Base-by-base conservation (phyloP, 2,888 invertebrate genomes). In the Mylabris sibirica region DNA sequence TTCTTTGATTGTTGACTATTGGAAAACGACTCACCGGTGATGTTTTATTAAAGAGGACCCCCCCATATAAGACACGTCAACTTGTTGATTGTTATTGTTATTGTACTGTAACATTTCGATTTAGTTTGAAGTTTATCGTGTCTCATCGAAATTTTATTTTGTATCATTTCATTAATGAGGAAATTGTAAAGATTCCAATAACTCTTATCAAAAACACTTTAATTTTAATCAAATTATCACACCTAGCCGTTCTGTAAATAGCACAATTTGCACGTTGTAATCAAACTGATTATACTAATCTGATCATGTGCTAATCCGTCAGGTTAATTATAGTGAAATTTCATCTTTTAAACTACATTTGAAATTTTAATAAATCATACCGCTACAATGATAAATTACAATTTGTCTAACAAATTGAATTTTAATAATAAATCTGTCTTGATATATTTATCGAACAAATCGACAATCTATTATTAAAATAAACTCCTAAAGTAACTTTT, bases 1-100 rank as follows among this genome's bases (percentile, higher is more conserved):
- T 41, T 41, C 41, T 41, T 41, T 41, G 34, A 34, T 34, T 34
- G 34, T 57, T 57, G 12, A 24, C 14, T 24, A 12, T 12, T 9
- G 8, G 24, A 12, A 57, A 57, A 57, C 49, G 11, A 20, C 57
- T 3, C 12, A 57, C 53, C 12, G 53, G 53, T 57, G 57, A 49
- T 49, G 57, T 57, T 57, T 24, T 24, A 57, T 57, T 57, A 12
- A 57, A 57, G 12, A 22, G 4, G 11, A 22, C 24, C 9, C 11
- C 24, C 9, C 11, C 57, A 57, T 57, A 57, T 24, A 57, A 57
- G 24, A 57, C 12, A 57, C 57, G 57, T 57, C 57, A 57, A 57
- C 57, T 57, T 57, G 57, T 57, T 57, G 57, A 57, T 57, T 57
- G 57, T 57, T 57, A 22, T 49, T n/a, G 20, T 49, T 8, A 9